Evolutionary conservation across 2,113 vertebrate genomes (phyloP), one percentile per base, ranked within the genome.

Genomic region (Microcebus lehilahytsara): DNA sequence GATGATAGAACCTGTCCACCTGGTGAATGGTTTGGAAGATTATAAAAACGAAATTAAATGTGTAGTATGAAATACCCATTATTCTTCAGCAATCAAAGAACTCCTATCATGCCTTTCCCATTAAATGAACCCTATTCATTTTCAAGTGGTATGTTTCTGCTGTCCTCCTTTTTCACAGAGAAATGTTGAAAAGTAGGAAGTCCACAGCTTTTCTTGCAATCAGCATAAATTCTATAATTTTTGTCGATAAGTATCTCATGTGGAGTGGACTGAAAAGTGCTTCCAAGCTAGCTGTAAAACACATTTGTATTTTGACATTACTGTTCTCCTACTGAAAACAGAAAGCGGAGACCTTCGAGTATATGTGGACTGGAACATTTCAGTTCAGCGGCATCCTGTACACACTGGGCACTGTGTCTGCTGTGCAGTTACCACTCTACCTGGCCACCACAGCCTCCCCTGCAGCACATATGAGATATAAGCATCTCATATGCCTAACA

Each of bases 51-150:
- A 1, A 95, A 53, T 14, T 40, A 93, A 71, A 95, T 37, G 32
- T 37, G n/a, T 74, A 9, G 5, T 34, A 62, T 74, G 80, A 97
- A 85, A 4, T 23, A 46, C 1, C 16, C 64, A 90, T 30, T 46
- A 25, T 66, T 51, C 46, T 84, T 91, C 9, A 20, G 3, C 9
- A 81, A 69, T 78, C 88, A 94, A 89, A 40, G 87, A 49, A 75
- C 5, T 56, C 0, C 74, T 67, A 95, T 46, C 14, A 75, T 51
- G 84, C 22, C 72, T 91, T 34, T 56, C n/a, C 86, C 72, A 90
- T 53, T 85, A 93, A 87, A 86, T 75, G 81, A 92, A 94, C 42
- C 10, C 72, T 46, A 97, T 71, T 85, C 64, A 95, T 85, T 91
- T 19, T 6, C 97, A 85, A 67, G 40, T 6, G 72, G 60, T 64